Base-by-base conservation (phyloP, 2,888 invertebrate genomes). In the Lomographa bimaculata region DNA sequence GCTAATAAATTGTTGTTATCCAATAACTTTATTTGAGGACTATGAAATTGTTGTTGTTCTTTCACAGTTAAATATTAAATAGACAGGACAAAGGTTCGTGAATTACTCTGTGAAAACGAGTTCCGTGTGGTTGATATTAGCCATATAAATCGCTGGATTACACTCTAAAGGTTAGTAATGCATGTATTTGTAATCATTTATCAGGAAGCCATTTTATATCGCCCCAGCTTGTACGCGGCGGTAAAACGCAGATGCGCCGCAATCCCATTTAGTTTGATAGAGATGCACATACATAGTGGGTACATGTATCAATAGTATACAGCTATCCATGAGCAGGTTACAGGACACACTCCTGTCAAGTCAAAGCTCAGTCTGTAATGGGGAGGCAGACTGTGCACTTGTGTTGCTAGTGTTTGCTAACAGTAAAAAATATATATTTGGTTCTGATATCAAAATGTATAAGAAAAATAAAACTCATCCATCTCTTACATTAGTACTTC, bases 1-100 rank as follows among this genome's bases (percentile, higher is more conserved):
- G 53, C 48, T 2, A 56, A 56, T 55, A 53, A 60, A 46, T 50
- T 54, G 19, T 38, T 46, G 24, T 8, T 50, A 45, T 53, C 46
- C 34, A 42, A 14, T 14, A 4, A 14, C 14, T 14, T 3, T 14
- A 3, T 14, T 14, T 49, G 33, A 43, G 49, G 50, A 74, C 58
- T 60, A 72, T 75, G 74, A 57, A 64, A 60, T 56, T 59, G 36
- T 58, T 66, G 41, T 56, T 48, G 50, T 68, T 63, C 44, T 46
- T 26, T 35, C 64, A 68, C 44, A 57, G 66, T 62, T 74, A 65
- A 53, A 69, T 70, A 69, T n/a, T n/a, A 77, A 66, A 67, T 71
- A 71, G 64, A 59, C 47, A 51, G 62, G 53, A 39, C 48, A 55
- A 57, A 53, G 54, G 74, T 60, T 53, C 55, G 60, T 36, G 49